phyloP scores from a whole-genome alignment of 2,888 invertebrate species.

The Pandemis heparana region DNA sequence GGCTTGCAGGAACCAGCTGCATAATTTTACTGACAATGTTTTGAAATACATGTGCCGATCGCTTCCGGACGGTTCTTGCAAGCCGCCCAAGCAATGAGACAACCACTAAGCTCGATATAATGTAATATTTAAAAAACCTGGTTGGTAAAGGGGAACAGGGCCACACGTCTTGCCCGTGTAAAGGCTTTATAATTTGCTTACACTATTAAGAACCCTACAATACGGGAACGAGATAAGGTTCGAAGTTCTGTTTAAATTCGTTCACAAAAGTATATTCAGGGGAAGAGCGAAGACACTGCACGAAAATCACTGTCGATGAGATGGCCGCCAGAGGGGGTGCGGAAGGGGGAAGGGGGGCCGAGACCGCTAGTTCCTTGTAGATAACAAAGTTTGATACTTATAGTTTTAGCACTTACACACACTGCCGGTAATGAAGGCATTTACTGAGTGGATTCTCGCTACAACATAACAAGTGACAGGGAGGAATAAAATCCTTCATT shows the following conservation, averaged over 20 bases:
- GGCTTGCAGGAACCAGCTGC: neutral
- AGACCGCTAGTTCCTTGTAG: neutral
- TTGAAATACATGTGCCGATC: neutral
- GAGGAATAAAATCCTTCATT: too few species aligned
- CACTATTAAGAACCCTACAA: conserved; percentile 25
- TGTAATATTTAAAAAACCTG: conserved; percentile 17
- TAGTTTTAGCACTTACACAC: neutral
- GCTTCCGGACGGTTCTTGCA: neutral
- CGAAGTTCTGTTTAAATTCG: conserved; percentile 37
- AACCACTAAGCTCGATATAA: conserved; percentile 36
- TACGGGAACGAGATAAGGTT: conserved; percentile 10
- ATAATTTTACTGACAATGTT: neutral
- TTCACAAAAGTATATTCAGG: conserved; percentile 24
- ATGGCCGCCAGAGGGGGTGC: neutral
- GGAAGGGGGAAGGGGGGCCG: neutral
- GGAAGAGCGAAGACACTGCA: conserved; percentile 12
- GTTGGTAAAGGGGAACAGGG: conserved; percentile 9
- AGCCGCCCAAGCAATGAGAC: conserved; percentile 26
- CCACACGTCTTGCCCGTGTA: neutral
- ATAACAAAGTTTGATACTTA: neutral
- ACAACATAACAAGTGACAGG: too few species aligned
- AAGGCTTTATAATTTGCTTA: conserved; percentile 23
- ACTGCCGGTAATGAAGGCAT: too few species aligned
- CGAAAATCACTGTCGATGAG: neutral
- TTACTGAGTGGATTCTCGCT: neutral